phyloP scores from a whole-genome alignment of 2,113 vertebrate species.

The Labeo catla region DNA sequence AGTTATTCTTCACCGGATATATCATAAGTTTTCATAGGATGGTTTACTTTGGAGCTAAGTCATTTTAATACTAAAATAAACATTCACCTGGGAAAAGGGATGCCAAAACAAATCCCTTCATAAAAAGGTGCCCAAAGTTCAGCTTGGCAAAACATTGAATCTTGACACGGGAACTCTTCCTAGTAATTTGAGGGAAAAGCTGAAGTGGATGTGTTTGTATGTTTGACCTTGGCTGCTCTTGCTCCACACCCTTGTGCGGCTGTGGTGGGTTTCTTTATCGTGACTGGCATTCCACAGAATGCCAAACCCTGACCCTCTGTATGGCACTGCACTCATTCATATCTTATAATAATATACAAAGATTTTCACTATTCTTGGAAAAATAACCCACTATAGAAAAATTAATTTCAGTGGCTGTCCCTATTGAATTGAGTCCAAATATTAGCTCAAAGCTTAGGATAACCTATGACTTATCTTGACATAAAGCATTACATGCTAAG shows the following conservation, averaged over 20 bases:
- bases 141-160: constrained; percentile 70
- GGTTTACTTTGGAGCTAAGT: constrained; percentile 72
- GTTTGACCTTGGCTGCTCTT: constrained; percentile 3
- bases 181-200: constrained; percentile 58
- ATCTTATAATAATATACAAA: constrained; percentile 49
- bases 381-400: constrained; percentile 52
- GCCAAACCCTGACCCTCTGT: constrained; percentile 1
- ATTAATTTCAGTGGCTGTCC: constrained; percentile 43
- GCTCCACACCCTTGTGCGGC: neutral
- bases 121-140: constrained; percentile 70
- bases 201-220: neutral
- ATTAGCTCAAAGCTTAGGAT: constrained; percentile 42
- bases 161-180: constrained; percentile 66
- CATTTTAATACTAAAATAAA: constrained; percentile 77
- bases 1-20: constrained; percentile 69
- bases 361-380: constrained; percentile 29
- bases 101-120: constrained; percentile 75
- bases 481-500: constrained; percentile 25
- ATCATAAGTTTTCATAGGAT: constrained; percentile 72
- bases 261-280: neutral
- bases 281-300: neutral
- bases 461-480: constrained; percentile 41
- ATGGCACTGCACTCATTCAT: constrained; percentile 6
- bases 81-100: constrained; percentile 72
- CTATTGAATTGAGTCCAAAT: constrained; percentile 19